These are phyloP conservation scores for Caenorhabditis imperialis DNA, from an alignment of 2,888 invertebrate genomes.

Conservation along the genomic window DNA sequence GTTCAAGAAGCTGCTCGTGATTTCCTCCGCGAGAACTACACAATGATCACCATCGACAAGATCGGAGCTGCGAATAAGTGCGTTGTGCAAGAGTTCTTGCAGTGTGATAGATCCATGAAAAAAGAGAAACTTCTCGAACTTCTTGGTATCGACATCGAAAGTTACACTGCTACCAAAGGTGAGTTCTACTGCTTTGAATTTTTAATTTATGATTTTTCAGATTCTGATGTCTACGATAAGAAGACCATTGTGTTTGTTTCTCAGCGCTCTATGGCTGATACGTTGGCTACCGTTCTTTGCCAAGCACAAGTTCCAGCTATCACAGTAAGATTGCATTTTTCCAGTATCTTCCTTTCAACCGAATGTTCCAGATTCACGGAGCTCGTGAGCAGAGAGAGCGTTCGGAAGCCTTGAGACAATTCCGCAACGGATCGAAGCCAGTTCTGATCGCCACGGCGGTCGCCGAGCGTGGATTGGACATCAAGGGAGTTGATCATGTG, in stretches of 20 bases:
- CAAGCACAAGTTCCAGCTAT: conserved; percentile 85
- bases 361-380: conserved; percentile 83
- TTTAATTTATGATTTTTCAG: conserved; percentile 33
- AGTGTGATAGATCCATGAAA: conserved; percentile 83
- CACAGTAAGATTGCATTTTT: conserved; percentile 78
- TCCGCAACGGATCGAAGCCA: conserved; percentile 79
- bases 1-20: conserved; percentile 87
- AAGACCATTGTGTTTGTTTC: conserved; percentile 88
- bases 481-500: conserved; percentile 79
- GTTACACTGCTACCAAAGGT: conserved; percentile 48
- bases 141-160: conserved; percentile 79
- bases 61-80: conserved; percentile 94
- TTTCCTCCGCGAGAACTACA: conserved; percentile 84
- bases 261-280: conserved; percentile 91
- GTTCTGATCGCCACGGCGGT: conserved; percentile 92
- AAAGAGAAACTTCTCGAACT: conserved; percentile 85
- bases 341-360: not conserved
- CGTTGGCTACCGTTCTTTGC: conserved; percentile 87
- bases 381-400: conserved; percentile 81
- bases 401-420: conserved; percentile 85
- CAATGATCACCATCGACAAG: conserved; percentile 91
- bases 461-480: conserved; percentile 86
- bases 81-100: conserved; percentile 84
- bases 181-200: not conserved
- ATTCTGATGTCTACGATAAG: conserved; percentile 56